A percentile compares a stretch with the other conserved stretches of the same genome.
phyloP scores from a whole-genome alignment of 2,888 invertebrate species.

The Eupithecia centaureata region DNA sequence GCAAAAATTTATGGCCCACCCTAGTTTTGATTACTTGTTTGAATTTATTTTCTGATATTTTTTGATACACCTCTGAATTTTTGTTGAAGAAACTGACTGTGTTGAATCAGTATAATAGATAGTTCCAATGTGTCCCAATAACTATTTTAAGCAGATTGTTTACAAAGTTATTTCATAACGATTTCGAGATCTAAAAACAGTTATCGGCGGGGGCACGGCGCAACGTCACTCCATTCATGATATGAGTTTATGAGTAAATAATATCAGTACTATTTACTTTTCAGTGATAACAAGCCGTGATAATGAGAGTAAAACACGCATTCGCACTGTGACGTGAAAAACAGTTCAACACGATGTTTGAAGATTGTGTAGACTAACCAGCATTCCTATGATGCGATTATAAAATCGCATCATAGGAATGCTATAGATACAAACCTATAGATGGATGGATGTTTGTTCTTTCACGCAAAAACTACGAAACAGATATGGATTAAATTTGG shows the following conservation, averaged over 20 bases:
- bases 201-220: slow-evolving; percentile 38
- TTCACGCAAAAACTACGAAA: no score
- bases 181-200: slow-evolving; percentile 20
- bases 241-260: slow-evolving; percentile 34
- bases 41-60: no score
- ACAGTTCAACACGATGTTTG: background rate
- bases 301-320: background rate
- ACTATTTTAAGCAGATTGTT: slow-evolving; percentile 1
- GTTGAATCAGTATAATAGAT: background rate
- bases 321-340: slow-evolving; percentile 9
- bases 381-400: no score
- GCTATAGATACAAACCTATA: no score
- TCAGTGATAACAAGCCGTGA: slow-evolving; percentile 15
- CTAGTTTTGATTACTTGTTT: no score
- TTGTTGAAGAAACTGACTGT: no score
- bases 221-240: slow-evolving; percentile 40
- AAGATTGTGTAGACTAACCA: no score
- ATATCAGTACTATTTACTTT: slow-evolving; percentile 9
- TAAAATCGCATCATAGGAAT: no score
- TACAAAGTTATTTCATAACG: slow-evolving; percentile 29
- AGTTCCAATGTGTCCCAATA: background rate
- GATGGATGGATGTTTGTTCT: no score
- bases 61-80: no score
- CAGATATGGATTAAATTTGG: no score
- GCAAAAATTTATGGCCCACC: no score